These are phyloP conservation scores for Arremon brunneinucha DNA, from an alignment of 2,797 vertebrate genomes.

Conservation along the genomic window DNA sequence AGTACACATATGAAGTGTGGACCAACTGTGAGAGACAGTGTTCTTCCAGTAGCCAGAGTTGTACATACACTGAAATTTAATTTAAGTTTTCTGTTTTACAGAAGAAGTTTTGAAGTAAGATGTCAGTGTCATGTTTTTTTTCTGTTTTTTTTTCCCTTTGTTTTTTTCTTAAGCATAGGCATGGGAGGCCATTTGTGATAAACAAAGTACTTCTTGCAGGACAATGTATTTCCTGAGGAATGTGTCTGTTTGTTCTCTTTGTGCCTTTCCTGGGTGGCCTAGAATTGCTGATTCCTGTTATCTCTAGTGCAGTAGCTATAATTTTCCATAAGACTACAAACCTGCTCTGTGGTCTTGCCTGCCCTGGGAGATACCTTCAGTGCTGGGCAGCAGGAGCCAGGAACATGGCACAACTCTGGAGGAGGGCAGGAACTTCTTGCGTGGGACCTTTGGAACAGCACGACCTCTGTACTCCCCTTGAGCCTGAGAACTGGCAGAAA, in stretches of 20 bases:
- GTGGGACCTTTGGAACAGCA: neutral
- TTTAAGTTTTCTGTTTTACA: neutral
- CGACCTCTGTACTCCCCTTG: neutral
- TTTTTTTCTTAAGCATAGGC: neutral
- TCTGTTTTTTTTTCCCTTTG: rapidly evolving
- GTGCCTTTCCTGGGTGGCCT: neutral
- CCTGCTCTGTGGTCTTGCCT: neutral
- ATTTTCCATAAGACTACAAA: neutral
- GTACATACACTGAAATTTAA: neutral
- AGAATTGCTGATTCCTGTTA: neutral
- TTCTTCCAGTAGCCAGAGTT: neutral
- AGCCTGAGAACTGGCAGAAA: neutral
- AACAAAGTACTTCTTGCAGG: neutral
- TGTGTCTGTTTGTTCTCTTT: neutral
- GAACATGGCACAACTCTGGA: neutral
- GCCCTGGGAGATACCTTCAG: neutral
- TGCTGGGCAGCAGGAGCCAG: neutral
- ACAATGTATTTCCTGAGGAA: neutral
- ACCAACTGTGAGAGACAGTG: neutral
- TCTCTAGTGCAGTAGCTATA: neutral
- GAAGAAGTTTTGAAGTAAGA: neutral
- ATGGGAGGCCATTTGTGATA: neutral
- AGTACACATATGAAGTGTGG: neutral
- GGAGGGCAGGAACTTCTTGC: neutral
- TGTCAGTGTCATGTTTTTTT: neutral